Base-by-base conservation (phyloP, 2,113 vertebrate species). In the Sciurus niger region DNA sequence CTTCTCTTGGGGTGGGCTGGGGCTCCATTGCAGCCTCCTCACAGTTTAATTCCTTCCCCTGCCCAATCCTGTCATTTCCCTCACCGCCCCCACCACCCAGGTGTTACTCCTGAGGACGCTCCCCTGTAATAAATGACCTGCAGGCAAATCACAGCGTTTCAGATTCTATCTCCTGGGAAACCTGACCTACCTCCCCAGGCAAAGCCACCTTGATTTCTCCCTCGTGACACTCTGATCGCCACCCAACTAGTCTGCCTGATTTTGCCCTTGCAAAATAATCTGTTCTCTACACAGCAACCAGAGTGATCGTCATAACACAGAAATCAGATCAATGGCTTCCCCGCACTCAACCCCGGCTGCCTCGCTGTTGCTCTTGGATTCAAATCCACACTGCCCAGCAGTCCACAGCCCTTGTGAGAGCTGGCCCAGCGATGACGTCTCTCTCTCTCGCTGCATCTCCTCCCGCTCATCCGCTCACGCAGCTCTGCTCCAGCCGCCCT, bases 161-260 rank as follows among this genome's bases (percentile, higher is more conserved):
- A 63, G 43, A 73, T 40, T 58, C 82, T 53, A 3, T 94, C 60
- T 96, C 80, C 85, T 82, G 40, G 72, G 91, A 93, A 77, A 90
- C 58, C n/a, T 84, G 73, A 85, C 89, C 80, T 72, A 53, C 37
- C 77, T 17, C 40, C 51, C 80, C 88, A 58, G n/a, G 74, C 76
- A 96, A 80, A 93, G 43, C 18, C 17, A 63, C 40, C 25, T 51
- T 67, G 73, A 84, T 80, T 94, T 87, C 77, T 77, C 74, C 34
- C 73, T 63, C 43, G 74, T 4, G 67, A 55, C 8, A 37, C 17
- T 51, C 8, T 17, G 43, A 34, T 14, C 73, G 68, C 88, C 73
- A 60, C n/a, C 53, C 60, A 77, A 7, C 85, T 55, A 82, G 70
- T 73, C 76, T 72, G 55, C 72, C 68, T 68, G 46, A 43, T 77